Evolutionary conservation across 1,140 invertebrate species (phyloP), one percentile per base, ranked within the genome.

Genomic region (Rhyacophila brunnea): DNA sequence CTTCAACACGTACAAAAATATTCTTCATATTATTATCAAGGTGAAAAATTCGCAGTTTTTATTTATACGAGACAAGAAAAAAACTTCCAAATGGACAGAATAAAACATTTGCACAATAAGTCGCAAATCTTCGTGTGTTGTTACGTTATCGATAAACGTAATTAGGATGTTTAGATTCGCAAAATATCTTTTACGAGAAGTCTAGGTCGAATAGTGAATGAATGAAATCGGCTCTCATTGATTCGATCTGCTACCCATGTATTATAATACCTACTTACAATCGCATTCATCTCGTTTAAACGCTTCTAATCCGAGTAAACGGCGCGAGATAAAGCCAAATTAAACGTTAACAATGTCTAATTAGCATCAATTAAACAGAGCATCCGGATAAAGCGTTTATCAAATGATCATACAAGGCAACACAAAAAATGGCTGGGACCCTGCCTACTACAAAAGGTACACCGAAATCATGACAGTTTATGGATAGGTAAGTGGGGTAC

Each of bases 351-450:
- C 42, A 15, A 36, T 50, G 20, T 46, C 34, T 18, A 64, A 51
- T 53, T 57, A 36, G 53, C 48, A 44, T 48, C 50, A 36, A 44
- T 55, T 58, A 55, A 32, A 51, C 32, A 15, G 32, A 32, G 32
- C 47, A 55, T 60, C 60, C 66, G 65, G 68, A 60, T 55, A 62
- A 63, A 70, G 68, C 68, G 66, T 64, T 57, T 55, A 50, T 68
- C 62, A 67, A 58, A 70, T 65, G 62, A 66, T 60, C 57, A 67
- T 68, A 69, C 32, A 6, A 46, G 42, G 46, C 52, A 55, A 53
- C 28, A 66, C 64, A 67, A 63, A 75, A 77, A 74, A 77, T 77
- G 73, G 74, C 74, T 72, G 74, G 70, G 71, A 71, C 42, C 74
- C 73, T 75, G 69, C 73, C 73, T 76, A 70, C 58, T 63, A 64